Base-by-base conservation (phyloP, 2,113 vertebrate genomes). In the Apodemus speciosus region DNA sequence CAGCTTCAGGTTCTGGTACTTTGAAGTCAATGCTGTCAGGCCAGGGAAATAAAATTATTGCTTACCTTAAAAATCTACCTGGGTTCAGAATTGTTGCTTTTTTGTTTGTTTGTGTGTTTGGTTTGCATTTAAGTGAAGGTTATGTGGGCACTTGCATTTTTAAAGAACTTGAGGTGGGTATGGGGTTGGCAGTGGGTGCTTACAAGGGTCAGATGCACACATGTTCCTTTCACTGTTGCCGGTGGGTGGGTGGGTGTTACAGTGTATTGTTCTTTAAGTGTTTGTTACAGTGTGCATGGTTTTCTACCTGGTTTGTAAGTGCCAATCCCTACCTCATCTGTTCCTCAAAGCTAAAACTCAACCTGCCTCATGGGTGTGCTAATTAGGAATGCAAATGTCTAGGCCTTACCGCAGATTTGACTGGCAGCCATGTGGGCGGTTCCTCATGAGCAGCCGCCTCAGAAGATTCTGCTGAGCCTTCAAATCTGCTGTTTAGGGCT, bases 1-100 rank as follows among this genome's bases (percentile, higher is more conserved):
- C 86, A 97, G 97, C 97, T 97, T 95, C 97, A 97, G 97, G 97
- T 97, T 97, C 96, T 96, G 97, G 97, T 98, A 88, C 97, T 96
- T 97, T 96, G 94, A 98, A 97, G 81, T 97, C 96, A 95, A 83
- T 97, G 95, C 88, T 97, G 96, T 95, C 97, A 97, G 92, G 95
- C 97, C 97, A 97, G 96, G 91, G 88, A 97, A 97, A 97, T 97
- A 97, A 97, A 97, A 60, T 85, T 92, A 95, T 76, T 95, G 92
- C 95, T 84, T 93, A 96, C 58, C 69, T 92, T 92, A 83, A 96
- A 96, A 95, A 91, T 53, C 53, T 11, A n/a, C 49, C 15, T 35
- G 95, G 64, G 21, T 95, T 68, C 51, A 66, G 64, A 73, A 60
- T 10, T 58, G 87, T 79, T 66, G 68, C 77, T 16, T 95, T 90